These are phyloP conservation scores for Colletes latitarsis DNA, from an alignment of 1,140 invertebrate genomes.

Conservation along the genomic window DNA sequence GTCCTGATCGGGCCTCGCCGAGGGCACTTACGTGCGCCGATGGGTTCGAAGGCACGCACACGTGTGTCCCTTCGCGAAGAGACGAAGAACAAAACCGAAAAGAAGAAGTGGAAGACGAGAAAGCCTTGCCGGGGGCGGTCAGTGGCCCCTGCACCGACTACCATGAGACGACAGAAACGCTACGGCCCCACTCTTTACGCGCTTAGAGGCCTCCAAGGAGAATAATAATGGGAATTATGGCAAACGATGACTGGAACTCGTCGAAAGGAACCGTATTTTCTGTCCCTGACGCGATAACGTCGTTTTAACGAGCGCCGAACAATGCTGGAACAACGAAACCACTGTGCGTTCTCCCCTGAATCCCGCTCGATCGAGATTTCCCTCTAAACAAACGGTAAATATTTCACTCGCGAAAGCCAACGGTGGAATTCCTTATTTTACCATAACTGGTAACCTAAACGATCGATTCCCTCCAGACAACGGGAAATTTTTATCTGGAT, in stretches of 20 bases:
- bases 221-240: conserved; percentile 63
- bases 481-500: no score
- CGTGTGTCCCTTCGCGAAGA: conserved; percentile 11
- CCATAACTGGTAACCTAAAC: no score
- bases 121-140: conserved; percentile 78
- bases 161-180: conserved; percentile 45
- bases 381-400: neutral
- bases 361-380: neutral
- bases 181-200: conserved; percentile 21
- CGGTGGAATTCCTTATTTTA: neutral
- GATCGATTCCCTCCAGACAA: no score
- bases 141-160: conserved; percentile 75
- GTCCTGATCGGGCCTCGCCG: conserved; percentile 29
- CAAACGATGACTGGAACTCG: conserved; percentile 14
- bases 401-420: neutral
- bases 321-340: neutral
- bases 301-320: neutral
- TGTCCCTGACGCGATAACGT: neutral
- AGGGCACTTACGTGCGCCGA: conserved; percentile 24
- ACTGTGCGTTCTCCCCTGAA: neutral
- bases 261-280: conserved; percentile 1
- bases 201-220: conserved; percentile 22
- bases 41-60: conserved; percentile 35
- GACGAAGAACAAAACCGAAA: conserved; percentile 59
- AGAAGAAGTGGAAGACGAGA: conserved; percentile 61